Conservation (phyloP, 2,888 invertebrate species). For the Drosophila subsilvestris region DNA sequence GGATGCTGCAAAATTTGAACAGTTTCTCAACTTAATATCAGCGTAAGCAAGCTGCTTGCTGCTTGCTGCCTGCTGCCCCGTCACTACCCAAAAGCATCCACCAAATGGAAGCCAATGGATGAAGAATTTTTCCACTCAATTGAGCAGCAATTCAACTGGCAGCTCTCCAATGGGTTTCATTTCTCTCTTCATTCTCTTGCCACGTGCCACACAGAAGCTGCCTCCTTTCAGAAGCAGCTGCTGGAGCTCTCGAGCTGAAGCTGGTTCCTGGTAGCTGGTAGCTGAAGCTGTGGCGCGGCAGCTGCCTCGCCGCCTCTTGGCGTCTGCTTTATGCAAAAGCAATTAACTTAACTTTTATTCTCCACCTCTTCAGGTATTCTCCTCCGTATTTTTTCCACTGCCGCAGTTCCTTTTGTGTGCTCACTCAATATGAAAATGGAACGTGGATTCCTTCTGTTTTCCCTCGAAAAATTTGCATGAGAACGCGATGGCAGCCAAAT, state of each 20-base stretch:
- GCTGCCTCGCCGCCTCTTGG: slow-evolving; percentile 28
- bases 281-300: neutral
- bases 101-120: slow-evolving; percentile 60
- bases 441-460: neutral
- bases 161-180: slow-evolving; percentile 38
- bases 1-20: slow-evolving; percentile 5
- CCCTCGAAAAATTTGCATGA: slow-evolving; percentile 54
- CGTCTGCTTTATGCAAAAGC: slow-evolving; percentile 62
- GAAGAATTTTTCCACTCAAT: slow-evolving; percentile 66
- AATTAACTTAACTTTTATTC: slow-evolving; percentile 65
- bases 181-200: slow-evolving; percentile 15
- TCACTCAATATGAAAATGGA: slow-evolving; percentile 39
- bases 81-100: slow-evolving; percentile 1
- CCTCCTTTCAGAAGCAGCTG: slow-evolving; percentile 1
- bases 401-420: slow-evolving; percentile 14
- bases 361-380: slow-evolving; percentile 35
- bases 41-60: neutral
- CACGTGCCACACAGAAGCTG: slow-evolving; percentile 6
- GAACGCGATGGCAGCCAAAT: slow-evolving; percentile 21
- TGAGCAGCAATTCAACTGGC: slow-evolving; percentile 64
- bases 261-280: neutral
- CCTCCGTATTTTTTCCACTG: neutral
- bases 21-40: slow-evolving; percentile 14
- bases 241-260: slow-evolving; percentile 1
- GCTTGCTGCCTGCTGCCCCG: slow-evolving; percentile 2